phyloP scores from a whole-genome alignment of 2,888 invertebrate genomes.

The Tipula vernalis region DNA sequence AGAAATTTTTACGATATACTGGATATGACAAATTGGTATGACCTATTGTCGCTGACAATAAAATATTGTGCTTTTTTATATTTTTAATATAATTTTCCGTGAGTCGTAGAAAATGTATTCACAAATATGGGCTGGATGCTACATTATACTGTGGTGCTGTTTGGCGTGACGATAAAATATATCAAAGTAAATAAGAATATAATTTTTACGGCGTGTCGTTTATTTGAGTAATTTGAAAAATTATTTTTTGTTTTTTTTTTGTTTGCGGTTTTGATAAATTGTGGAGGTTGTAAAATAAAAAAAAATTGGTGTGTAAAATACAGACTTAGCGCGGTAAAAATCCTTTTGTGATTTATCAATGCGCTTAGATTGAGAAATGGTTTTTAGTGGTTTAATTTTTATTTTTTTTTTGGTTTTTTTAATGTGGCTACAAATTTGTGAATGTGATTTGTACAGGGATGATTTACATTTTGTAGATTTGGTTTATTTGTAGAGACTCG shows the following conservation, averaged over 20 bases:
- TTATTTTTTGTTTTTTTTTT: neutral
- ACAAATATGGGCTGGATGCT: neutral
- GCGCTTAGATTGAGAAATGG: neutral
- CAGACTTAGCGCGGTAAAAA: neutral
- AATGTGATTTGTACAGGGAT: neutral
- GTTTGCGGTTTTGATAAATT: neutral
- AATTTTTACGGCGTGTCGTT: neutral
- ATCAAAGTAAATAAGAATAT: slow-evolving; percentile 4
- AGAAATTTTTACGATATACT: neutral
- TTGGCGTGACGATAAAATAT: neutral
- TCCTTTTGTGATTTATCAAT: neutral
- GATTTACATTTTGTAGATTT: neutral
- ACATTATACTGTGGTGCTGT: neutral
- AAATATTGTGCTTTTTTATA: neutral
- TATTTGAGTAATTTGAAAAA: neutral
- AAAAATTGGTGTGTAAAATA: neutral
- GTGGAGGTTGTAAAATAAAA: neutral
- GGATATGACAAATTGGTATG: slow-evolving; percentile 4
- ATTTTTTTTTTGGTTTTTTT: neutral
- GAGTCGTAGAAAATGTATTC: neutral
- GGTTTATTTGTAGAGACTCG: no score
- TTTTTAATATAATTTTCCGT: neutral
- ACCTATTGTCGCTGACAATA: slow-evolving; percentile 4
- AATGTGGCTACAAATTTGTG: neutral
- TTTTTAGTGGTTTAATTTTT: neutral